Evolutionary conservation across 2,888 invertebrate species (phyloP), one percentile per base, ranked within the genome.

Genomic region (Rotaria sp.): DNA sequence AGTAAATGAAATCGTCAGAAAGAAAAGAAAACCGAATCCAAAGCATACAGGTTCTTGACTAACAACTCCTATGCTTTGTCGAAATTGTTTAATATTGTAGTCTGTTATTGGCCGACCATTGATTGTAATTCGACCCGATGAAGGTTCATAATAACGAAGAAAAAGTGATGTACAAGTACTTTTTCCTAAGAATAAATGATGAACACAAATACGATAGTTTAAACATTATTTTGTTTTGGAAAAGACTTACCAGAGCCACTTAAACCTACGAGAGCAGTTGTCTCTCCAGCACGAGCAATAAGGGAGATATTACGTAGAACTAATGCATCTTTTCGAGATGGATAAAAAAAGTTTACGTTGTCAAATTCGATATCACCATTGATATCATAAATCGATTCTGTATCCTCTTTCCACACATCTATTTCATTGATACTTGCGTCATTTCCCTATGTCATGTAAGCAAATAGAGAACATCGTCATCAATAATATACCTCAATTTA

Each of bases 11-110:
- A 57, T 2, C 1, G 10, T 8, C 7, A 92, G 97, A 93, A 88
- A 92, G n/a, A 92, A 85, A 99, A 96, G 41, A 96, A 95, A 90
- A 98, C 96, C n/a, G n/a, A 91, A 99, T 97, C 91, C 99, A n/a
- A n/a, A 99, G 48, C 99, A 92, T 45, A 99, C 97, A 85, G 96
- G 96, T 91, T 99, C 99, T 94, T 98, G 98, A 0, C 98, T 98
- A 0, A 99, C 98, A 86, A 99, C 94, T 0, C 92, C 91, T 48
- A 99, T 95, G 1, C 94, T 93, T 90, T 92, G 93, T 88, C 99
- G 93, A 84, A 99, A 92, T 89, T 95, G 96, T 74, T 94, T 93
- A 86, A 99, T 91, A 89, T 96, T 94, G 0, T 97, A 93, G 85
- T 94, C 93, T 87, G 92, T 93, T 50, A 97, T 95, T 90, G 96